These are phyloP conservation scores for Drosophila neutralis DNA, from an alignment of 2,888 invertebrate species.

Conservation along the genomic window DNA sequence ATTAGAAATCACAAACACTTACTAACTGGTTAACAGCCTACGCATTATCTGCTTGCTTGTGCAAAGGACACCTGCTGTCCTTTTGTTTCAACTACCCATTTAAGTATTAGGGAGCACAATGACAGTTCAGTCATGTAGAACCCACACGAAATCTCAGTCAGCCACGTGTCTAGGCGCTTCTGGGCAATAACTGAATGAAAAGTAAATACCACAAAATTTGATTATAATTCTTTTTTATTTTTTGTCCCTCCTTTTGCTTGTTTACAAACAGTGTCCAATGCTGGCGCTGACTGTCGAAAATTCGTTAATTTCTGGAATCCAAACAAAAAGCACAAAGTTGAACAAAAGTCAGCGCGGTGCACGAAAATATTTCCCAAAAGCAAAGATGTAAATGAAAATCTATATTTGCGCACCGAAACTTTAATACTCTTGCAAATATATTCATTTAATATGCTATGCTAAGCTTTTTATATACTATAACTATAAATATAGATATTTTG, in stretches of 20 bases:
- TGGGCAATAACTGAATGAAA: conserved; percentile 49
- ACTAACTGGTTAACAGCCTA: conserved; percentile 6
- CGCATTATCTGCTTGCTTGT: not conserved
- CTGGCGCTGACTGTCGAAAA: conserved; percentile 23
- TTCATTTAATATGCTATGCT: not conserved
- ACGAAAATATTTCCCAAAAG: conserved; percentile 31
- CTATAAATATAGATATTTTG: not conserved
- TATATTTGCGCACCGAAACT: not conserved
- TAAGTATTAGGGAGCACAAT: not conserved
- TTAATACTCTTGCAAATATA: not conserved
- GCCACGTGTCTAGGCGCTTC: conserved; percentile 14
- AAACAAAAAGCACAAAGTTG: conserved; percentile 28
- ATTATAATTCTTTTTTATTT: conserved; percentile 36
- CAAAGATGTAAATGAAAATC: conserved; percentile 16
- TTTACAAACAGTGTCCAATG: conserved; percentile 3
- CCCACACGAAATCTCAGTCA: conserved; percentile 16
- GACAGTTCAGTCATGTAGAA: conserved; percentile 3
- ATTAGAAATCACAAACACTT: not conserved
- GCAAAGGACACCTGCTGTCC: conserved; percentile 12
- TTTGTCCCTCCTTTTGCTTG: not conserved
- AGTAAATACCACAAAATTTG: conserved; percentile 54
- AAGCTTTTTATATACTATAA: not conserved
- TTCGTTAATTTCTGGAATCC: conserved; percentile 10
- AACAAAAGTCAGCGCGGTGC: conserved; percentile 34
- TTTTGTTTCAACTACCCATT: conserved; percentile 3